Conservation (phyloP, 2,113 vertebrate genomes). For the Mesembrinibis cayennensis region DNA sequence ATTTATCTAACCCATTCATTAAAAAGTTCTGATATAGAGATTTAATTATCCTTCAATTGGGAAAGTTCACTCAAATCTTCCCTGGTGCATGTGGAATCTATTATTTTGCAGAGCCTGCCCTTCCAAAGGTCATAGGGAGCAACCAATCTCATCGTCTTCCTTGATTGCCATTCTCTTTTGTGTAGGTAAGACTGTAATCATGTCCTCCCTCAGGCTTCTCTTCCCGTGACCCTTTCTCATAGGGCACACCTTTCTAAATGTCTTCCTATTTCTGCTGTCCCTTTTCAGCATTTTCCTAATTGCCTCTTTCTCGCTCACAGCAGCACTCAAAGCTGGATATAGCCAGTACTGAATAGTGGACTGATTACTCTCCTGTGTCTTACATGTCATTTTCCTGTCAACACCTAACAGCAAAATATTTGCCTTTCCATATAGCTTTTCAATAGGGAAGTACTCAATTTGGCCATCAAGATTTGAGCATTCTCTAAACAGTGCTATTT, state of each 20-base stretch:
- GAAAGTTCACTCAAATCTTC: neutral
- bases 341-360: neutral
- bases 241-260: slow-evolving; percentile 16
- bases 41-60: neutral
- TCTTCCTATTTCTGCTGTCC: neutral
- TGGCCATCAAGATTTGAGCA: neutral
- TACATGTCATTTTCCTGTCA: neutral
- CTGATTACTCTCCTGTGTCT: neutral
- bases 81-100: neutral
- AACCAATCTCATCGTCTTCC: neutral
- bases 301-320: neutral
- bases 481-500: neutral
- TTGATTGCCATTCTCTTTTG: slow-evolving; percentile 6
- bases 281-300: slow-evolving; percentile 28
- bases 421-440: neutral
- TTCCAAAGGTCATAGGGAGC: neutral
- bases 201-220: neutral
- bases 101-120: neutral
- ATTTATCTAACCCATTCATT: neutral
- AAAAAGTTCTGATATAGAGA: neutral
- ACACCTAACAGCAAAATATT: neutral
- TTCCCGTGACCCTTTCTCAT: neutral
- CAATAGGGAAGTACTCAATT: neutral
- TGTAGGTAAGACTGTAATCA: slow-evolving; percentile 4
- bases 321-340: neutral